A percentile compares a stretch with the other conserved stretches of the same genome.
Conservation (phyloP, 2,888 invertebrate species). For the Pristionchus entomophagus region DNA sequence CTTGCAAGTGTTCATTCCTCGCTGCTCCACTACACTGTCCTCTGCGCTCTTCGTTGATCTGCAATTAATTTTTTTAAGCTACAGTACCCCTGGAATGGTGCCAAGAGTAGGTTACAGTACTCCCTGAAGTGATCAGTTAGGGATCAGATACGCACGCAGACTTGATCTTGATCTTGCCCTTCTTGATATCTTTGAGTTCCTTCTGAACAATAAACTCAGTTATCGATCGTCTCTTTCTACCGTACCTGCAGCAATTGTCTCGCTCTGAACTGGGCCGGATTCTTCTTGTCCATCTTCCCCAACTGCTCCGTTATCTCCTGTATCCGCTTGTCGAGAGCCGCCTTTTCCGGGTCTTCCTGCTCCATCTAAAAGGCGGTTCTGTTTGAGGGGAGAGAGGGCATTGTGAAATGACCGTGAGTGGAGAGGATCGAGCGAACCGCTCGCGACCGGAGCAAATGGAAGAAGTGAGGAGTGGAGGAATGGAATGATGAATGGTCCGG, state of each 20-base stretch:
- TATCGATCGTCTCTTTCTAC: neutral
- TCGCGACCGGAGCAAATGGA: neutral
- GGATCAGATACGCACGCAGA: neutral
- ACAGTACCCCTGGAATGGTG: neutral
- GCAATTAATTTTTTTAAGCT: neutral
- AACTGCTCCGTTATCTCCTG: conserved; percentile 13
- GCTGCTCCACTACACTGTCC: conserved; percentile 21
- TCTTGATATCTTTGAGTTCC: conserved; percentile 5
- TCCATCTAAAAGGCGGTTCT: neutral
- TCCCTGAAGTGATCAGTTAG: neutral
- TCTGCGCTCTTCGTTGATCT: conserved; percentile 17
- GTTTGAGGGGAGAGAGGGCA: too few species aligned
- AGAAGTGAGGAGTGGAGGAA: neutral
- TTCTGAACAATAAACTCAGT: neutral
- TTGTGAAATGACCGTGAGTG: neutral
- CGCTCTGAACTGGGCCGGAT: conserved; percentile 36
- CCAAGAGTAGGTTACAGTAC: too few species aligned
- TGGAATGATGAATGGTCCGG: neutral
- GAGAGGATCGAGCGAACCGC: neutral
- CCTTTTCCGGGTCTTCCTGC: conserved; percentile 20
- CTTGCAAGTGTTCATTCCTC: conserved; percentile 28
- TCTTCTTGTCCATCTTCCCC: neutral
- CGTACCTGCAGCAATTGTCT: conserved; percentile 10
- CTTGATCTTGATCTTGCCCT: conserved; percentile 9
- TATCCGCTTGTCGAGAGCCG: neutral